Base-by-base conservation (phyloP, 2,113 vertebrate genomes). In the Protomyctophum bolini region DNA sequence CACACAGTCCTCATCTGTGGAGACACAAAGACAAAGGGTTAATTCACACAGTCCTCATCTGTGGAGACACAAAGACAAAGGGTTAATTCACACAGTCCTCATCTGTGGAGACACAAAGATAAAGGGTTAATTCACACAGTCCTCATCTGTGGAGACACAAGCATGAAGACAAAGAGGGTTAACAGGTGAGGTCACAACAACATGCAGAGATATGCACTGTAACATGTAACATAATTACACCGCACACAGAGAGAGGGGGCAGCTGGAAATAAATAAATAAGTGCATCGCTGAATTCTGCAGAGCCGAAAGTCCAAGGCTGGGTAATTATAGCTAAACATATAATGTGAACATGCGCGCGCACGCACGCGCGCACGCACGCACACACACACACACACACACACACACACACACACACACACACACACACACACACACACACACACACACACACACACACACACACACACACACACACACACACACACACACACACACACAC, bases 41-140 rank as follows among this genome's bases (percentile, higher is more conserved):
- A n/a, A n/a, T 99, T 99, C 92, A 99, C 92, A 81, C 98, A 99
- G 92, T 99, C 97, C 92, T 99, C 97, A 88, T 97, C 98, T 98
- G 94, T 14, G 92, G 92, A 91, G 86, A 93, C 47, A 4, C 46
- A n/a, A 57, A 8, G n/a, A n/a, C n/a, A n/a, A n/a, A n/a, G n/a
- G n/a, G n/a, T n/a, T n/a, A n/a, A n/a, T 99, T 99, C 92, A 99
- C 92, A 81, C 98, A 99, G 92, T 99, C 97, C 92, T 99, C 97
- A 88, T 97, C 98, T 98, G 94, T 14, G 92, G 92, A 91, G 86
- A 93, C 47, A 4, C 46, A n/a, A 57, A 8, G n/a, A n/a, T n/a
- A n/a, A n/a, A n/a, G n/a, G n/a, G n/a, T n/a, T n/a, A n/a, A n/a
- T 99, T 99, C 92, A 99, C 92, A 81, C 98, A 99, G 92, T 99